Conservation (phyloP, 2,888 invertebrate species). For the Drosophila kanekoi region DNA sequence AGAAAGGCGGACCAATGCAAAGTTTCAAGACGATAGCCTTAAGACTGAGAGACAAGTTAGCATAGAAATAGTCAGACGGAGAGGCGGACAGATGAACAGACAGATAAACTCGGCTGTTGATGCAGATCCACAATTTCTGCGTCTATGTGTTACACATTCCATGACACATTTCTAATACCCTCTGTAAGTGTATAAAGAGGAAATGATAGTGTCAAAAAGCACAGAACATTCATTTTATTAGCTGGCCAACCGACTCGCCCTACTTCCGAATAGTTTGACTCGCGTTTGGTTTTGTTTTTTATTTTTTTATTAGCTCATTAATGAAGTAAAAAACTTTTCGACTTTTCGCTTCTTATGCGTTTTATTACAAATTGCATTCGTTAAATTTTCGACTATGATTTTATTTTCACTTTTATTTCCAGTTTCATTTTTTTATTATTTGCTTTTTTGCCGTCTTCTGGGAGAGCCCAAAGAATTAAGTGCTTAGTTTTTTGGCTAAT, state of each 20-base stretch:
- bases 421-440: constrained; percentile 4
- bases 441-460: constrained; percentile 1
- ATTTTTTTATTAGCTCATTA: constrained; percentile 29
- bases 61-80: no score
- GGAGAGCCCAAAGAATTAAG: constrained; percentile 28
- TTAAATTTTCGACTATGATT: constrained; percentile 33
- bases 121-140: no score
- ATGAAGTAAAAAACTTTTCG: constrained; percentile 45
- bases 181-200: no score
- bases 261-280: constrained; percentile 25
- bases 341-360: constrained; percentile 21
- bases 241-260: background rate
- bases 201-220: constrained; percentile 8
- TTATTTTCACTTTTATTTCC: constrained; percentile 12
- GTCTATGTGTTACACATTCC: no score
- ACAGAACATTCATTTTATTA: constrained; percentile 33
- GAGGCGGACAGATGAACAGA: no score
- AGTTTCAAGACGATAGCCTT: no score
- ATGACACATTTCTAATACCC: no score
- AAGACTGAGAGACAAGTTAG: no score
- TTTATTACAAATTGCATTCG: constrained; percentile 56
- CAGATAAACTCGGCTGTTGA: no score
- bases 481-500: constrained; percentile 49
- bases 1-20: no score
- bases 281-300: constrained; percentile 1